Percentiles rank a stretch among this genome's conserved stretches.
phyloP scores from a whole-genome alignment of 2,797 vertebrate genomes.

The Chloroceryle inda region DNA sequence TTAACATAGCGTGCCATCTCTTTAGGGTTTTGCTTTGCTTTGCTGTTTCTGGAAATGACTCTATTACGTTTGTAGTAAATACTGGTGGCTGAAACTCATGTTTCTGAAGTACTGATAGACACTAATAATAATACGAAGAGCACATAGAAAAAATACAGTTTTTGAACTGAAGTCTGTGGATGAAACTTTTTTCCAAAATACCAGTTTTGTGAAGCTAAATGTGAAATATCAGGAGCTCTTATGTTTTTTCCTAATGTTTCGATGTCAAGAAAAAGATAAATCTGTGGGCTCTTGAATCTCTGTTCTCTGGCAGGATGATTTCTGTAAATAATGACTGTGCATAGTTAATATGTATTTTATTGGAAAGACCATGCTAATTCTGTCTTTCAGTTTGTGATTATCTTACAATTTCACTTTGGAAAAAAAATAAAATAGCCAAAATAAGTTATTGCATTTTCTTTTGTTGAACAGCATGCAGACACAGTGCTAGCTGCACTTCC shows the following conservation, averaged over 20 bases:
- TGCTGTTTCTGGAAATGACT: not conserved
- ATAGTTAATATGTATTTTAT: not conserved
- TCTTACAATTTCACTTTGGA: not conserved
- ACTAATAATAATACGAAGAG: not conserved
- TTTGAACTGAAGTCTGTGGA: not conserved
- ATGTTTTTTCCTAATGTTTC: not conserved
- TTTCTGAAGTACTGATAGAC: not conserved
- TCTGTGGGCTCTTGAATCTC: not conserved
- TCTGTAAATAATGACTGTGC: not conserved
- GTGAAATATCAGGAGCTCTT: not conserved
- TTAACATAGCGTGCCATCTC: not conserved
- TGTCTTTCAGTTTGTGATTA: not conserved
- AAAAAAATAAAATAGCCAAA: not conserved
- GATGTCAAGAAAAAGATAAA: not conserved
- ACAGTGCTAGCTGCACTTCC: not conserved
- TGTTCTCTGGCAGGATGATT: not conserved
- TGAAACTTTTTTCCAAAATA: not conserved
- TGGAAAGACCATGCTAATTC: not conserved
- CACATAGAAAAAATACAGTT: not conserved
- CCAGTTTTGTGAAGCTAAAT: not conserved
- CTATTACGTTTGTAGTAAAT: accelerated
- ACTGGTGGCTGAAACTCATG: not conserved
- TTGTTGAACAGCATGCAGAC: not conserved
- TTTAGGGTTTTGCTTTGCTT: not conserved
- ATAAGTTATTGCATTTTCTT: not conserved